Base-by-base conservation (phyloP, 1,140 invertebrate species). In the Conopomorpha cramerella region DNA sequence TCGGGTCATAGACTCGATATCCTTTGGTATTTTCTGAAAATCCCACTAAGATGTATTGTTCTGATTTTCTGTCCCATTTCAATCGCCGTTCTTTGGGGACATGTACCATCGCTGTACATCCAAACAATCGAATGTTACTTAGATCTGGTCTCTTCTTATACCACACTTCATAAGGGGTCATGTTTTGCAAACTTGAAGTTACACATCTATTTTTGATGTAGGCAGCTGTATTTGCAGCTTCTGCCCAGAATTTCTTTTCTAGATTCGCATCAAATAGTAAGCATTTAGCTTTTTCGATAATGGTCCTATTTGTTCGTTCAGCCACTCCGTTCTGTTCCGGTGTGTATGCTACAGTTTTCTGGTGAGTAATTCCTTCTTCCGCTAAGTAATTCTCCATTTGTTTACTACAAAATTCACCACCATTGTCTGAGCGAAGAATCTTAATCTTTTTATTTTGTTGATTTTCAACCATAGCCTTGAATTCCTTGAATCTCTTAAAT, bases 291-390 rank as follows among this genome's bases (percentile, higher is more conserved):
- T 16, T 31, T 13, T 38, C 26, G 6, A 30, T 11, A 7, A 23
- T 16, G 4, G 38, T 45, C 14, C 46, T 10, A 17, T 48, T 48
- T n/a, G 30, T 29, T n/a, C 46, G n/a, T 13, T 48, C 42, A 7
- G 46, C 34, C 6, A 48, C 38, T 3, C 42, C 46, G 16, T 48
- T 48, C 33, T 48, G 46, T 26, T 45, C 23, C 3, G 46, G 43
- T 7, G 38, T 45, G 17, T 39, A 19, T 16, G 16, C 17, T 11
- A 45, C 34, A n/a, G 43, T 45, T 11, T 16, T 16, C 16, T 39
- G 2, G 11, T 36, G 25, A 30, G 36, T 30, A 10, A 49, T 43
- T 7, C 43, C 39, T 3, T 14, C 12, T 8, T 7, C 3, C 13
- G 3, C 8, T 12, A 33, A 33, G 13, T 15, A 33, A 33, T 33